Conservation (phyloP, 2,888 invertebrate genomes). For the Agrilus cyanescens region DNA sequence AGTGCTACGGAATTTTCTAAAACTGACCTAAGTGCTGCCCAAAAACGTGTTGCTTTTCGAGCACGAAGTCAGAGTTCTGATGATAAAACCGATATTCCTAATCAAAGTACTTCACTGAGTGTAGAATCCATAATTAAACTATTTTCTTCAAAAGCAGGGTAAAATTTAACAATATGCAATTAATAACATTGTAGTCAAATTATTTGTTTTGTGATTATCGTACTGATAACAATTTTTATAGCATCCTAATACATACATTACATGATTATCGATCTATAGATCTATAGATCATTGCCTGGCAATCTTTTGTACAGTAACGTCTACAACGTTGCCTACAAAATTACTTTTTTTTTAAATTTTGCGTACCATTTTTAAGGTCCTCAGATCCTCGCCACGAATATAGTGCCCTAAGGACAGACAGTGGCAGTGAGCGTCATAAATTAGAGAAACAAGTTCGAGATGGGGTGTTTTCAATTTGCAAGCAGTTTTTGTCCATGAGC, state of each 20-base stretch:
- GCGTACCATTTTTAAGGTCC: slow-evolving; percentile 38
- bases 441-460: slow-evolving; percentile 50
- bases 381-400: slow-evolving; percentile 47
- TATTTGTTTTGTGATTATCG: too few species aligned
- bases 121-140: slow-evolving; percentile 65
- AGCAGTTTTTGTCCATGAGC: slow-evolving; percentile 48
- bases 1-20: slow-evolving; percentile 58
- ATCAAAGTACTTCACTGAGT: slow-evolving; percentile 41
- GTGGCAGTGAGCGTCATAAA: slow-evolving; percentile 42
- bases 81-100: slow-evolving; percentile 42
- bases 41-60: slow-evolving; percentile 48
- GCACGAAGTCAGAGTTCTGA: slow-evolving; percentile 55
- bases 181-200: too few species aligned
- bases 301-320: too few species aligned
- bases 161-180: slow-evolving; percentile 1
- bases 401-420: slow-evolving; percentile 49
- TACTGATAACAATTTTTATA: too few species aligned
- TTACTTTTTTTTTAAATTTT: slow-evolving; percentile 24
- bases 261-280: too few species aligned
- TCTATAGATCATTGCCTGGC: too few species aligned
- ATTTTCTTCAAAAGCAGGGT: slow-evolving; percentile 39
- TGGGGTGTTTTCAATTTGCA: slow-evolving; percentile 53
- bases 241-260: too few species aligned
- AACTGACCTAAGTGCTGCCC: slow-evolving; percentile 49
- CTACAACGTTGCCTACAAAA: too few species aligned